A percentile compares a stretch with the other conserved stretches of the same genome.
Evolutionary conservation across 2,113 vertebrate species (phyloP).

Genomic region (Galbula dea): DNA sequence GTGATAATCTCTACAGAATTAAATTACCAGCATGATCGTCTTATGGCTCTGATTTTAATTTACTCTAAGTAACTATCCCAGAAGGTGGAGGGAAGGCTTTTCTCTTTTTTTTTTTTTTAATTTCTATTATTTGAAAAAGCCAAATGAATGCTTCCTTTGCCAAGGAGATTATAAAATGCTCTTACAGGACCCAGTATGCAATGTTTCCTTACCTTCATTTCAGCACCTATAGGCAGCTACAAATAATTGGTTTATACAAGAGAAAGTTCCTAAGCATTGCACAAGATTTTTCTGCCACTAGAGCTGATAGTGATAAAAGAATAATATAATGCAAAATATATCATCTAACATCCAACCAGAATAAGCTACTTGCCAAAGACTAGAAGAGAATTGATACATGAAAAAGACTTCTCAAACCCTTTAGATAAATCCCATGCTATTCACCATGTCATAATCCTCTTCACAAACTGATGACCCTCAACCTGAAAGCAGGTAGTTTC

Average conservation of each 20-base stretch:
- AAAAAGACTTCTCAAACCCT: neutral
- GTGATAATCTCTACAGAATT: constrained; percentile 36
- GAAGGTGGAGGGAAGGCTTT: constrained; percentile 7
- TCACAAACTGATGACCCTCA: neutral
- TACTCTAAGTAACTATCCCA: constrained; percentile 20
- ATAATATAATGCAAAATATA: neutral
- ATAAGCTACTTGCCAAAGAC: neutral
- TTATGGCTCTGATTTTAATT: constrained; percentile 48
- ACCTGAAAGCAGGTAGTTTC: neutral
- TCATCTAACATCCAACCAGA: neutral
- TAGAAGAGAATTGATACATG: neutral
- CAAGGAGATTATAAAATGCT: constrained; percentile 26
- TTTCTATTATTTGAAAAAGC: constrained; percentile 30
- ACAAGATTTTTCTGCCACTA: neutral
- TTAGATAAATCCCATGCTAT: neutral
- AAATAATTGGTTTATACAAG: constrained; percentile 21
- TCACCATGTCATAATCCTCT: neutral
- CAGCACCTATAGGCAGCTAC: neutral
- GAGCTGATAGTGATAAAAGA: neutral
- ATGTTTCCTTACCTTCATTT: constrained; percentile 19
- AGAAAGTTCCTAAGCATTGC: neutral
- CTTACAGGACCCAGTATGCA: neutral
- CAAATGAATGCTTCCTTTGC: constrained; percentile 32
- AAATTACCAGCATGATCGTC: constrained; percentile 38
- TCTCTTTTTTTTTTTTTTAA: neutral